Conservation (phyloP, 2,888 invertebrate species). For the Agrotis ipsilon region DNA sequence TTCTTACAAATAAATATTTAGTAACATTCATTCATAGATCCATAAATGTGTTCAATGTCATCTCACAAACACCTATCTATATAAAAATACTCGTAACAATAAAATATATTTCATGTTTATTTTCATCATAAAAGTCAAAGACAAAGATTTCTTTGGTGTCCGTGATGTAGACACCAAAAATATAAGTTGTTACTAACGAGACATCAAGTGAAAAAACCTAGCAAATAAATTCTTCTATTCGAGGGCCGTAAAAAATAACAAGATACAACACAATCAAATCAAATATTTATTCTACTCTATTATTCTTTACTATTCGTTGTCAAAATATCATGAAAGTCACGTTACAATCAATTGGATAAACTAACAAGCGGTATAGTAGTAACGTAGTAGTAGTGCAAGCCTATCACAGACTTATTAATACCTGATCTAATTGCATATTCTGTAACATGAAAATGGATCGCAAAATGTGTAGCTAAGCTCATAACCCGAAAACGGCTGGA, state of each 20-base stretch:
- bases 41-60: too few species aligned
- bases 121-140: neutral
- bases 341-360: neutral
- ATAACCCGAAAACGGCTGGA: too few species aligned
- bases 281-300: neutral
- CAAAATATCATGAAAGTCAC: conserved; percentile 18
- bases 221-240: neutral
- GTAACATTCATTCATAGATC: too few species aligned
- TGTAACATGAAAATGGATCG: too few species aligned
- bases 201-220: neutral
- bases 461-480: too few species aligned
- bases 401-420: too few species aligned
- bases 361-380: conserved; percentile 2
- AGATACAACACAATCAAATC: neutral
- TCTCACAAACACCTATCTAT: too few species aligned
- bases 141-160: neutral
- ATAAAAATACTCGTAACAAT: too few species aligned
- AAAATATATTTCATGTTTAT: too few species aligned
- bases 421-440: too few species aligned
- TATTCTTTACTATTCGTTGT: conserved; percentile 2
- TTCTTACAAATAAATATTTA: too few species aligned
- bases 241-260: conserved; percentile 42
- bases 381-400: too few species aligned
- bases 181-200: conserved; percentile 1
- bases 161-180: neutral